Evolutionary conservation across 2,888 invertebrate genomes (phyloP).

Genomic region (Cephonodes hylas): DNA sequence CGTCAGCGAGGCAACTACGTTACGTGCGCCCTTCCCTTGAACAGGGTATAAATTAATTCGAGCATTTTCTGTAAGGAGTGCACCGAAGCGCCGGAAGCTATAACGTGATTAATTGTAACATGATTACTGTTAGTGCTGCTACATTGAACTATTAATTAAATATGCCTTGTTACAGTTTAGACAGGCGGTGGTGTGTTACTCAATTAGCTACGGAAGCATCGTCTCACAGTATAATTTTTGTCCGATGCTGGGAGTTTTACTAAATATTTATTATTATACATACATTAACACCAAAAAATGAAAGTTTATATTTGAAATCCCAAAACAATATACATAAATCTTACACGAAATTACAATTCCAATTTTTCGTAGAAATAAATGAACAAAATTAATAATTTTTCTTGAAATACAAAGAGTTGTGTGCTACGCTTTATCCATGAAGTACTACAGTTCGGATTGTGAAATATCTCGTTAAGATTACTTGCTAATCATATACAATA

Average conservation of each 20-base stretch:
- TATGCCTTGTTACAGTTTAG: background rate
- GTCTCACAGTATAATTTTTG: background rate
- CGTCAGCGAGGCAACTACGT: background rate
- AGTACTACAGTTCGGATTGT: background rate
- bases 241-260: background rate
- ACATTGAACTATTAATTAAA: background rate
- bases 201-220: background rate
- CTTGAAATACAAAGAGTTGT: background rate
- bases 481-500: background rate
- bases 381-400: background rate
- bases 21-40: no score
- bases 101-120: background rate
- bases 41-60: background rate
- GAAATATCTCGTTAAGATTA: background rate
- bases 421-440: background rate
- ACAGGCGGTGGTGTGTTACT: background rate
- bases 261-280: no score
- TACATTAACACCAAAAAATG: background rate
- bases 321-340: background rate
- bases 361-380: background rate
- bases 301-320: background rate
- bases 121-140: background rate
- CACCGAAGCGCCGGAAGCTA: background rate
- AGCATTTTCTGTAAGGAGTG: background rate
- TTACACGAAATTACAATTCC: background rate